Percentiles rank a stretch among this genome's conserved stretches.
phyloP scores from a whole-genome alignment of 2,797 vertebrate genomes.

The Aplochiton taeniatus region DNA sequence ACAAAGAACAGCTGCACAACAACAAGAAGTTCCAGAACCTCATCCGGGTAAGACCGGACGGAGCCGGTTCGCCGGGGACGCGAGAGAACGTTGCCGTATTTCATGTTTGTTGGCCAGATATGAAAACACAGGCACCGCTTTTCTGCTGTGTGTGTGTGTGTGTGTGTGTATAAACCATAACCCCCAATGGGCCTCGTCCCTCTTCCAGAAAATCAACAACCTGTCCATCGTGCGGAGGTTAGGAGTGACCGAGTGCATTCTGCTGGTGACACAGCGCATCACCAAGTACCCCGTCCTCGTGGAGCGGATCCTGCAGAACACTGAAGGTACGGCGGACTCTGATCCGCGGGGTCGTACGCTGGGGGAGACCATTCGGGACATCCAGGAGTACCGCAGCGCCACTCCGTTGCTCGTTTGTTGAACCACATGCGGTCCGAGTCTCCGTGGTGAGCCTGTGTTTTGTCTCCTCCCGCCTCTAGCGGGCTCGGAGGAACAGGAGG shows the following conservation, averaged over 20 bases:
- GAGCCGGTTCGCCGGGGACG: no score
- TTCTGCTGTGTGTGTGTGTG: no score
- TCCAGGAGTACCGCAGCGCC: no score
- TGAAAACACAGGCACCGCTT: not conserved
- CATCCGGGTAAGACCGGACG: conserved; percentile 81
- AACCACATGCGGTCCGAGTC: no score
- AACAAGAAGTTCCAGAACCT: conserved; percentile 95
- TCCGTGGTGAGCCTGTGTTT: not conserved
- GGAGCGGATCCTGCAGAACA: conserved; percentile 91
- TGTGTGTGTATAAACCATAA: no score
- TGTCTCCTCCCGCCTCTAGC: conserved; percentile 58
- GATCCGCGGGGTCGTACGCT: no score
- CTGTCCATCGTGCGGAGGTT: conserved; percentile 86
- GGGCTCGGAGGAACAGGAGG: conserved; percentile 83
- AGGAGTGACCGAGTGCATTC: conserved; percentile 89
- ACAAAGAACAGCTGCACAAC: conserved; percentile 90
- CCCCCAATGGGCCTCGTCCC: no score
- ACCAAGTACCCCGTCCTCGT: conserved; percentile 95
- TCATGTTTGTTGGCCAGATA: not conserved
- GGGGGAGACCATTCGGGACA: no score
- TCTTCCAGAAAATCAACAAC: conserved; percentile 85
- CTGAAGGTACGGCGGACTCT: conserved; percentile 78
- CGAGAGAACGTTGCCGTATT: no score
- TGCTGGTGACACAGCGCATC: conserved; percentile 96
- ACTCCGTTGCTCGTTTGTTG: no score